Conservation (phyloP, 2,797 vertebrate species). For the Myotis pilosus region DNA sequence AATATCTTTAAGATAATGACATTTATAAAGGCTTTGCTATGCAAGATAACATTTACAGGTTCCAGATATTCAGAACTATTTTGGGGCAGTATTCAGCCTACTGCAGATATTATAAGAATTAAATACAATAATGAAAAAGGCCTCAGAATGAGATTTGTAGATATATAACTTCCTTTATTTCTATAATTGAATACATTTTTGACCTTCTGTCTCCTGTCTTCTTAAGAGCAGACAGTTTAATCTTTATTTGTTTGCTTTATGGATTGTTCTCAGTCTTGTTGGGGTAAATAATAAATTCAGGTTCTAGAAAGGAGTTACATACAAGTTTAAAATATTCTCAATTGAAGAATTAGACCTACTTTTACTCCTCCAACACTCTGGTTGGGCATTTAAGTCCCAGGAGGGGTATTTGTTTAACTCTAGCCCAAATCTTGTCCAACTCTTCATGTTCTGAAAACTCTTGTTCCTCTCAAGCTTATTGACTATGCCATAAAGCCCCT, state of each 20-base stretch:
- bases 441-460: neutral
- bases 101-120: neutral
- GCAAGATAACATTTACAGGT: neutral
- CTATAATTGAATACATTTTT: conserved; percentile 15
- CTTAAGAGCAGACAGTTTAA: neutral
- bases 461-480: neutral
- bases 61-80: neutral
- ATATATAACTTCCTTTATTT: conserved; percentile 34
- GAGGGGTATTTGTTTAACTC: neutral
- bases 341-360: neutral
- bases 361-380: neutral
- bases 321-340: neutral
- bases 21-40: neutral
- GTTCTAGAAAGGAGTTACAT: neutral
- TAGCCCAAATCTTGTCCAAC: neutral
- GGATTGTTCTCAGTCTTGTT: neutral
- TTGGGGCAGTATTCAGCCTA: neutral
- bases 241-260: neutral
- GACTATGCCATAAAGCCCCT: neutral
- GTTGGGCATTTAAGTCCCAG: neutral
- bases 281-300: conserved; percentile 1
- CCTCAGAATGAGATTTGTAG: neutral
- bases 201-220: neutral
- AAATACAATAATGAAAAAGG: neutral
- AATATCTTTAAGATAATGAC: neutral